Conservation (phyloP, 2,113 vertebrate species). For the Vidua macroura region DNA sequence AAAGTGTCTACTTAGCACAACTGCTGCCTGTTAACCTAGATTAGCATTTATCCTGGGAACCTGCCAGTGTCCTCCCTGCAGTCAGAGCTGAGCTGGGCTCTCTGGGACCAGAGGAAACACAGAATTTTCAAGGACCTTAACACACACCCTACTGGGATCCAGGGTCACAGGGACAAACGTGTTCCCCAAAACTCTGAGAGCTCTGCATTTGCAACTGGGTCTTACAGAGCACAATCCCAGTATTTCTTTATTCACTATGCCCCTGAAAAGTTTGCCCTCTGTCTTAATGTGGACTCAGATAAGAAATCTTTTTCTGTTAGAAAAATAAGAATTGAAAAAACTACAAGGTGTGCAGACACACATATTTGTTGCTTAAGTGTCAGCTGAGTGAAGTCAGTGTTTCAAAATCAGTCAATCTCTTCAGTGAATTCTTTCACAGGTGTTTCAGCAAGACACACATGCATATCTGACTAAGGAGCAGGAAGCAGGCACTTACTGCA, state of each 20-base stretch:
- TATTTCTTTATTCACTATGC: neutral
- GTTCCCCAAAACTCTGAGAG: neutral
- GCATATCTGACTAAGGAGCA: neutral
- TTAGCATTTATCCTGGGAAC: neutral
- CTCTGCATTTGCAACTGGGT: neutral
- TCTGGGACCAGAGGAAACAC: neutral
- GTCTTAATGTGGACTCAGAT: neutral
- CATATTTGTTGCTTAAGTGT: neutral
- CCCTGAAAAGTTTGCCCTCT: neutral
- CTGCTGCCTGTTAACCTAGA: neutral
- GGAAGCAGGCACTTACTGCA: neutral
- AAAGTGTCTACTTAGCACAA: neutral
- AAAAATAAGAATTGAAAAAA: neutral
- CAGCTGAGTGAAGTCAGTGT: neutral
- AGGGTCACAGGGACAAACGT: neutral
- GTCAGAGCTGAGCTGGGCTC: neutral
- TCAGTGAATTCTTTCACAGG: neutral
- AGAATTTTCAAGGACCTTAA: rapidly evolving
- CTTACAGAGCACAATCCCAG: neutral
- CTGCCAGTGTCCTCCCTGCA: neutral
- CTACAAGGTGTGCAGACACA: neutral
- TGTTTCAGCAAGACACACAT: neutral
- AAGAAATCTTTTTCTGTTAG: neutral
- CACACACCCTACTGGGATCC: rapidly evolving
- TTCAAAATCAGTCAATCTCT: neutral